A percentile compares a stretch with the other conserved stretches of the same genome.
Conservation (phyloP, 2,113 vertebrate genomes). For the Ardeotis arabs region DNA sequence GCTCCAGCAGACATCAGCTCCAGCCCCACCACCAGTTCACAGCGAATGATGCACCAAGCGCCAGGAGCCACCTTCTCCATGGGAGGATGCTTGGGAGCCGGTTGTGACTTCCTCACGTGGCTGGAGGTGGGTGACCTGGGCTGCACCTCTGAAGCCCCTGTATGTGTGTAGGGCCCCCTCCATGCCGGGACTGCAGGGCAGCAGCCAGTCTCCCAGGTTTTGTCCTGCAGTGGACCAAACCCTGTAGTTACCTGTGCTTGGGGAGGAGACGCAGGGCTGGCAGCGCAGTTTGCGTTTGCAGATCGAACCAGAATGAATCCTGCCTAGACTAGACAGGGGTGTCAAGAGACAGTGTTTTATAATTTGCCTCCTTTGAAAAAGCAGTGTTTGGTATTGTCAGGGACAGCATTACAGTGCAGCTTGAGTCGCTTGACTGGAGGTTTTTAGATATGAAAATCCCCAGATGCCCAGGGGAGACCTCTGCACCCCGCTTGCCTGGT, state of each 20-base stretch:
- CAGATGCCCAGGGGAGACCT: neutral
- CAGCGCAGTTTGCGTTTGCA: fast-evolving
- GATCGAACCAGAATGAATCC: fast-evolving
- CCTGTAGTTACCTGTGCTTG: neutral
- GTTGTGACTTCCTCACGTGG: neutral
- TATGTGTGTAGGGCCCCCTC: fast-evolving
- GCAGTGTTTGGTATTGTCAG: neutral
- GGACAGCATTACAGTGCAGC: neutral
- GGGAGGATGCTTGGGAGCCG: fast-evolving
- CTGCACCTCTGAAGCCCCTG: neutral
- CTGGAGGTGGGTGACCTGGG: neutral
- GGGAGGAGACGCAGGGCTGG: neutral
- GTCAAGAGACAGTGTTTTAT: neutral
- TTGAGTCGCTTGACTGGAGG: neutral
- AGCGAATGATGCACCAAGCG: neutral
- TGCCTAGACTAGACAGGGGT: neutral
- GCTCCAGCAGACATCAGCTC: neutral
- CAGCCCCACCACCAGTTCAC: neutral
- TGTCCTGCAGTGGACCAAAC: neutral
- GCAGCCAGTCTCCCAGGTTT: neutral
- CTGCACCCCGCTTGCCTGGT: neutral
- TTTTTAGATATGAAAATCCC: neutral
- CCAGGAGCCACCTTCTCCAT: neutral
- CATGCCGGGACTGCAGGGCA: fast-evolving
- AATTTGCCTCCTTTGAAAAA: neutral